Percentiles rank a stretch among this genome's conserved stretches.
These are phyloP conservation scores for Ernsta delagoae DNA, from an alignment of 2,888 invertebrate species.

Conservation along the genomic window DNA sequence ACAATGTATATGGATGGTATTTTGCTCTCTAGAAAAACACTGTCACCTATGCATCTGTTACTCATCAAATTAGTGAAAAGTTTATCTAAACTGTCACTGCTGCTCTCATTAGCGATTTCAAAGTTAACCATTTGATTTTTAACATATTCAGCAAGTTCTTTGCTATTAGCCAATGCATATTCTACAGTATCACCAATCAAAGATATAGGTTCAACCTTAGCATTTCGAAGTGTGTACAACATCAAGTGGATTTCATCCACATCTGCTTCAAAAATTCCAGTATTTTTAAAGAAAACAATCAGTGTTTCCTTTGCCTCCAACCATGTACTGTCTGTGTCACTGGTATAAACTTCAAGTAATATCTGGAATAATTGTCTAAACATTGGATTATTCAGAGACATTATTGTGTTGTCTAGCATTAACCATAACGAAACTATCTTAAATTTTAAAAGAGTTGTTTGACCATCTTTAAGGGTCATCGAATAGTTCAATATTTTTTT, in stretches of 20 bases:
- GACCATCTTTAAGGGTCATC: conserved; percentile 54
- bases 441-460: conserved; percentile 68
- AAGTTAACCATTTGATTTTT: conserved; percentile 68
- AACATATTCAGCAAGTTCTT: conserved; percentile 62
- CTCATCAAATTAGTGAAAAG: conserved; percentile 72
- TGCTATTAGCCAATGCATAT: conserved; percentile 64
- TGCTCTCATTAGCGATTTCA: conserved; percentile 65
- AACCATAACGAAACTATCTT: conserved; percentile 77
- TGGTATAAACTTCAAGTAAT: conserved; percentile 83
- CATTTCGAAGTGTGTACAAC: conserved; percentile 80
- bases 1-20: conserved; percentile 73
- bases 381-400: conserved; percentile 79
- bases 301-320: conserved; percentile 83
- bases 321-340: conserved; percentile 65
- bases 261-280: conserved; percentile 87
- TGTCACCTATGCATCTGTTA: conserved; percentile 60
- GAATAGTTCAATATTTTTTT: conserved; percentile 71
- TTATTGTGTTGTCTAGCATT: conserved; percentile 75
- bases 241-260: conserved; percentile 88
- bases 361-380: conserved; percentile 84
- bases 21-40: conserved; percentile 69
- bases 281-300: conserved; percentile 84
- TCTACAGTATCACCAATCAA: conserved; percentile 68
- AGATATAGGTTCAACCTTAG: conserved; percentile 61
- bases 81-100: conserved; percentile 61